phyloP scores from a whole-genome alignment of 2,888 invertebrate genomes.

The Drosophila engyochracea region DNA sequence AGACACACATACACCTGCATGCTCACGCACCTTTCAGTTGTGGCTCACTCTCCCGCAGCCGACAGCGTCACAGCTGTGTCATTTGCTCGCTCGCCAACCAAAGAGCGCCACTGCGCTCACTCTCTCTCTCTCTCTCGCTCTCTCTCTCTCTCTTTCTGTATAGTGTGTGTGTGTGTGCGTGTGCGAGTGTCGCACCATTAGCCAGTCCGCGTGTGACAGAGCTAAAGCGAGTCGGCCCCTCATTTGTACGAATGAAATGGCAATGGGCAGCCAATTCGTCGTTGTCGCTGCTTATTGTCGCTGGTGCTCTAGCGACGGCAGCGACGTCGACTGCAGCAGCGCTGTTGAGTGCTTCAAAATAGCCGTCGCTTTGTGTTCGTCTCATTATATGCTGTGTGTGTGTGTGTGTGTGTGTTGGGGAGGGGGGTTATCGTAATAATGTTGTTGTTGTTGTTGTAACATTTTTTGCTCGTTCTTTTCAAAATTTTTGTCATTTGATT shows the following conservation, averaged over 20 bases:
- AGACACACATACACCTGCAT: slow-evolving; percentile 55
- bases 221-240: slow-evolving; percentile 74
- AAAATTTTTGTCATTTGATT: slow-evolving; percentile 81
- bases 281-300: slow-evolving; percentile 61
- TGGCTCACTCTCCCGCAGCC: slow-evolving; percentile 28
- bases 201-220: slow-evolving; percentile 81
- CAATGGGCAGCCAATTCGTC: slow-evolving; percentile 72
- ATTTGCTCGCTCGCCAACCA: slow-evolving; percentile 68
- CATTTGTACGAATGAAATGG: slow-evolving; percentile 74
- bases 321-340: slow-evolving; percentile 45
- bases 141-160: slow-evolving; percentile 25
- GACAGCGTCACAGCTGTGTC: slow-evolving; percentile 62
- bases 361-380: slow-evolving; percentile 61
- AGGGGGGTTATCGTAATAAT: not conserved
- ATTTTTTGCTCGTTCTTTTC: slow-evolving; percentile 63
- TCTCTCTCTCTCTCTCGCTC: slow-evolving; percentile 46
- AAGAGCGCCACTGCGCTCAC: slow-evolving; percentile 56
- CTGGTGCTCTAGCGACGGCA: slow-evolving; percentile 32
- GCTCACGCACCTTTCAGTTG: slow-evolving; percentile 32
- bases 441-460: slow-evolving; percentile 33
- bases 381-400: slow-evolving; percentile 45
- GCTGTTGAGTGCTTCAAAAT: slow-evolving; percentile 42
- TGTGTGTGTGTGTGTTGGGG: no score
- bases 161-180: slow-evolving; percentile 34
- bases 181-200: slow-evolving; percentile 64